These are phyloP conservation scores for Platynereis dumerilii DNA, from an alignment of 2,888 invertebrate genomes.

Conservation along the genomic window DNA sequence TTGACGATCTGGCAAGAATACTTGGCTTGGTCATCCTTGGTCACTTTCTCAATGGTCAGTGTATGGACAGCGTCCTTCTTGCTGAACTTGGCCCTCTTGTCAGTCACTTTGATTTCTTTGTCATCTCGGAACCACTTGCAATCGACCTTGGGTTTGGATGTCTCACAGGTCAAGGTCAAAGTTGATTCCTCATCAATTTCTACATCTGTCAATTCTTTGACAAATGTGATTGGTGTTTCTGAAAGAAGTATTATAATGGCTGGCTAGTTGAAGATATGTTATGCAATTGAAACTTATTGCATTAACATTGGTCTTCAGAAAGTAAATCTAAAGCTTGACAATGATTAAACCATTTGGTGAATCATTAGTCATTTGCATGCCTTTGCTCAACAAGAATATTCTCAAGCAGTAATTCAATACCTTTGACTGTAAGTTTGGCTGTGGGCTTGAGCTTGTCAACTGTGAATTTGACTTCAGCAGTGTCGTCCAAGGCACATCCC, in stretches of 20 bases:
- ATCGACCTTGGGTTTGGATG: constrained; percentile 78
- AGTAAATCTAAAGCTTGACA: too few relatives aligned
- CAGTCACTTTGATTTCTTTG: constrained; percentile 75
- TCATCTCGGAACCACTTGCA: constrained; percentile 90
- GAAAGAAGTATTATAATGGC: constrained; percentile 23
- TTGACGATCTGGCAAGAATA: constrained; percentile 68
- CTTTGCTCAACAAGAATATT: too few relatives aligned
- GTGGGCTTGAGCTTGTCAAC: constrained; percentile 3
- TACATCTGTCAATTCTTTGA: constrained; percentile 44
- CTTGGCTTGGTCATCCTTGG: constrained; percentile 74
- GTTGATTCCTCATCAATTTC: constrained; percentile 37
- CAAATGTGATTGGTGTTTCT: constrained; percentile 49
- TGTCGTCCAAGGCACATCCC: constrained; percentile 47
- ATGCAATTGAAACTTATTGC: too few relatives aligned
- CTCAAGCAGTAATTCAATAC: too few relatives aligned
- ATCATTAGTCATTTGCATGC: too few relatives aligned
- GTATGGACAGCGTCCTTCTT: constrained; percentile 47
- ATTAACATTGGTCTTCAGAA: too few relatives aligned
- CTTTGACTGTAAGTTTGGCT: constrained; percentile 15
- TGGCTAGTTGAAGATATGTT: too few relatives aligned
- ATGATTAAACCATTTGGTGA: too few relatives aligned
- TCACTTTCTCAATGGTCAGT: constrained; percentile 45
- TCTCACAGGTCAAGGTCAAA: constrained; percentile 70
- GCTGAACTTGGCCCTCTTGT: constrained; percentile 37
- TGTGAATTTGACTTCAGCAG: background rate